Percentiles rank a stretch among this genome's conserved stretches.
phyloP scores from a whole-genome alignment of 2,888 invertebrate genomes.

The Trichogramma dendrolimi region DNA sequence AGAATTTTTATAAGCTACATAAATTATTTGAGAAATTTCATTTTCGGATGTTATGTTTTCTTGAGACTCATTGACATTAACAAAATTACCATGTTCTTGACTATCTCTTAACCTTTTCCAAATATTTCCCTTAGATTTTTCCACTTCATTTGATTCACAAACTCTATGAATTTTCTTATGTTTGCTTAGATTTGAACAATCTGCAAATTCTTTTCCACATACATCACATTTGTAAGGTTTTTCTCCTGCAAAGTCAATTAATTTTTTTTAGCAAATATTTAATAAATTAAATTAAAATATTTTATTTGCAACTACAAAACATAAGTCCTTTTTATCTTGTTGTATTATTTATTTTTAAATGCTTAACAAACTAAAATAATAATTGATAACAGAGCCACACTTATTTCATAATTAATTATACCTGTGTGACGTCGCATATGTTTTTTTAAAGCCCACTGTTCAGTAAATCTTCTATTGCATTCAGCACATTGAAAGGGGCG shows the following conservation, averaged over 20 bases:
- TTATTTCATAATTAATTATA: conserved; percentile 22
- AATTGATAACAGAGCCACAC: too few relatives aligned
- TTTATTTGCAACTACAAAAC: background rate
- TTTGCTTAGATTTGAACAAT: conserved; percentile 70
- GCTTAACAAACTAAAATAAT: too few relatives aligned
- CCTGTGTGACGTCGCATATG: conserved; percentile 64
- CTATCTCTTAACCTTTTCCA: conserved; percentile 47
- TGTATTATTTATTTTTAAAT: too few relatives aligned
- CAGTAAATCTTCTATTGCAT: conserved; percentile 61
- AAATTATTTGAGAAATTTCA: conserved; percentile 53
- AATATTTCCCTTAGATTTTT: conserved; percentile 38
- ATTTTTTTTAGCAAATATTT: background rate
- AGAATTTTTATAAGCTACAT: conserved; percentile 55
- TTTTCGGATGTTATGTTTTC: conserved; percentile 43
- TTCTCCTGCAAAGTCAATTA: conserved; percentile 50
- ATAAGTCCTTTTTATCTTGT: too few relatives aligned
- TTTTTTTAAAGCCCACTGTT: conserved; percentile 63
- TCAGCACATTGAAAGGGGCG: conserved; percentile 62
- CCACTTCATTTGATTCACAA: conserved; percentile 28
- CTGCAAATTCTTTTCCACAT: conserved; percentile 71
- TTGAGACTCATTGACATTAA: conserved; percentile 42
- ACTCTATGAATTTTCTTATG: conserved; percentile 52
- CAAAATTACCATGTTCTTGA: conserved; percentile 36
- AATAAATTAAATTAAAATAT: conserved; percentile 9
- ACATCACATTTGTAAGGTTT: conserved; percentile 69